phyloP scores from a whole-genome alignment of 1,140 invertebrate species.

The Portunus trituberculatus region DNA sequence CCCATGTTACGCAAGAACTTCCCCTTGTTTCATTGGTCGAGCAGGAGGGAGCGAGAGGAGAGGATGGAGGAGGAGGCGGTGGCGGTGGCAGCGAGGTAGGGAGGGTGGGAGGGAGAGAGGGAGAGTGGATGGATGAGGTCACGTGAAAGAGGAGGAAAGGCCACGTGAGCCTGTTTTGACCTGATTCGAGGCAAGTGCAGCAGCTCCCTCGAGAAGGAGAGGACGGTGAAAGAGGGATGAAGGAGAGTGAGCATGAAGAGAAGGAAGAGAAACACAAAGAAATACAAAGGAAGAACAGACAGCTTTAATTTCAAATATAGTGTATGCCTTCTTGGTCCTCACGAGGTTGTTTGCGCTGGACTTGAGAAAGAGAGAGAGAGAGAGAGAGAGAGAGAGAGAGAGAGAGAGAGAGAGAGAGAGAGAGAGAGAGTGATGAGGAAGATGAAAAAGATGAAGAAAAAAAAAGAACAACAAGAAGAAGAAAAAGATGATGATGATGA shows the following conservation, averaged over 20 bases:
- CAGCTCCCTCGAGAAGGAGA: neutral
- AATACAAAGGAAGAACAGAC: neutral
- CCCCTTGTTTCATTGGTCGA: neutral
- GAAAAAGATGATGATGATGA: neutral
- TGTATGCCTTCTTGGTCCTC: no score
- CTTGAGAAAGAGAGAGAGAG: neutral
- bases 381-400: neutral
- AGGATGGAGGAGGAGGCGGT: neutral
- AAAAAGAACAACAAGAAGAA: no score
- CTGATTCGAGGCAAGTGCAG: neutral
- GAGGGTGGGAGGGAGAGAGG: neutral
- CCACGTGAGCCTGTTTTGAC: neutral
- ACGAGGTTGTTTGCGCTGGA: no score
- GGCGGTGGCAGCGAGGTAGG: neutral
- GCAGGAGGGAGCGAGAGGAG: neutral
- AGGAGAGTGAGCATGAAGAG: neutral
- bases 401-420: constrained; percentile 6
- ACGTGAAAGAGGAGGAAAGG: constrained; percentile 14
- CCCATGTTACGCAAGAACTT: neutral
- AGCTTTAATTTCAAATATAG: no score
- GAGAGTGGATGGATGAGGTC: neutral
- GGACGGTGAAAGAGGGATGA: neutral
- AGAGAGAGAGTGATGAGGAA: neutral
- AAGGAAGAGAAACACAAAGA: neutral
- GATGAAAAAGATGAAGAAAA: no score